phyloP scores from a whole-genome alignment of 1,140 invertebrate species.

The Lepidurus arcticus region DNA sequence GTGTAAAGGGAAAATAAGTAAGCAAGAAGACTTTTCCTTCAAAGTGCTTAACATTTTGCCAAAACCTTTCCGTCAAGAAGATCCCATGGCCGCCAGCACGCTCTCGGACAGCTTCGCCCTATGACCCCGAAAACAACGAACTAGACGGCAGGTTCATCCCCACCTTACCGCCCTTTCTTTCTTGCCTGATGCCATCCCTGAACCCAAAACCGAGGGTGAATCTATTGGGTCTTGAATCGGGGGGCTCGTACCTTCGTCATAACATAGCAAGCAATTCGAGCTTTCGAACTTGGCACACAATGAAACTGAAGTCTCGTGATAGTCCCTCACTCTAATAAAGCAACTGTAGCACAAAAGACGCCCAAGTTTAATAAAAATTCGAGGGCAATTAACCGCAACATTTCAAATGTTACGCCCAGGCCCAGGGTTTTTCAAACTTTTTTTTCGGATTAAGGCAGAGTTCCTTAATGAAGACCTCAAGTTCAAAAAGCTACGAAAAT shows the following conservation, averaged over 20 bases:
- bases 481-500: background rate
- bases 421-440: background rate
- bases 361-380: background rate
- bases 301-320: background rate
- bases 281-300: too few species aligned
- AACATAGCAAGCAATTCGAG: too few species aligned
- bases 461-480: background rate
- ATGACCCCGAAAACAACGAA: background rate
- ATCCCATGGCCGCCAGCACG: background rate
- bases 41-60: background rate
- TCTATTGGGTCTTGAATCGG: too few species aligned
- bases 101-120: background rate
- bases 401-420: background rate
- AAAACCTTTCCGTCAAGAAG: background rate
- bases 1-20: too few species aligned
- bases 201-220: too few species aligned
- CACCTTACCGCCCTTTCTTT: too few species aligned
- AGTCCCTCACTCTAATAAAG: background rate
- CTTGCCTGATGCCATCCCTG: too few species aligned
- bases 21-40: too few species aligned
- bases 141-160: too few species aligned
- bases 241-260: too few species aligned
- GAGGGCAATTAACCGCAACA: background rate
- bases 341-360: background rate
- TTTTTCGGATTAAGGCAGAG: background rate